Evolutionary conservation across 2,888 invertebrate genomes (phyloP).

Genomic region (Crepidodera aurea): DNA sequence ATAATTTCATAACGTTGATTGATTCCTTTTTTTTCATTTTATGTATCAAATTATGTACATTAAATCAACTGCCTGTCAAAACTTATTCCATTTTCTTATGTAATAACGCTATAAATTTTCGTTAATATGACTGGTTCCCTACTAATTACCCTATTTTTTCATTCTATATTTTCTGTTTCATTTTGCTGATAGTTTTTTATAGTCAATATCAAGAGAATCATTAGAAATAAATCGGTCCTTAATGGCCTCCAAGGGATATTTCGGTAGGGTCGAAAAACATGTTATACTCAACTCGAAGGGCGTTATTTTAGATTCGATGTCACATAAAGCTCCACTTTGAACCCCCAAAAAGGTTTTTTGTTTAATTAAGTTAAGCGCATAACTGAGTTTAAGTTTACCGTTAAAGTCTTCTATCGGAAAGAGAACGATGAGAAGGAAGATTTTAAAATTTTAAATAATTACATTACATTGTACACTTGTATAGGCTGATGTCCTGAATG

Average conservation of each 20-base stretch:
- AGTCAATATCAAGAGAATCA: background rate
- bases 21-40: no score
- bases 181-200: constrained; percentile 1
- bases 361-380: constrained; percentile 9
- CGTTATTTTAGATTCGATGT: constrained; percentile 12
- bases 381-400: background rate
- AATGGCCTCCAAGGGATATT: constrained; percentile 5
- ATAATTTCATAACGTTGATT: no score
- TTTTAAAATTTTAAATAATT: no score
- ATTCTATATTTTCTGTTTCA: background rate
- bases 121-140: background rate
- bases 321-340: constrained; percentile 12
- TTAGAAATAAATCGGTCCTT: constrained; percentile 10
- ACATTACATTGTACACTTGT: no score
- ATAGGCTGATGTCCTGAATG: no score
- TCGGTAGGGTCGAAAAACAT: constrained; percentile 9
- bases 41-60: no score
- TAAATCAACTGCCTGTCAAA: no score
- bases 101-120: background rate
- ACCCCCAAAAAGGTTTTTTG: constrained; percentile 16
- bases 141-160: background rate
- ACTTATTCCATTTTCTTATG: background rate
- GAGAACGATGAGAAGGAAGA: no score
- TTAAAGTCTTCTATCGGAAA: background rate
- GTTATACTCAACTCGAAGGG: constrained; percentile 1